Conservation (phyloP, 1,140 invertebrate genomes). For the Cydia amplana region DNA sequence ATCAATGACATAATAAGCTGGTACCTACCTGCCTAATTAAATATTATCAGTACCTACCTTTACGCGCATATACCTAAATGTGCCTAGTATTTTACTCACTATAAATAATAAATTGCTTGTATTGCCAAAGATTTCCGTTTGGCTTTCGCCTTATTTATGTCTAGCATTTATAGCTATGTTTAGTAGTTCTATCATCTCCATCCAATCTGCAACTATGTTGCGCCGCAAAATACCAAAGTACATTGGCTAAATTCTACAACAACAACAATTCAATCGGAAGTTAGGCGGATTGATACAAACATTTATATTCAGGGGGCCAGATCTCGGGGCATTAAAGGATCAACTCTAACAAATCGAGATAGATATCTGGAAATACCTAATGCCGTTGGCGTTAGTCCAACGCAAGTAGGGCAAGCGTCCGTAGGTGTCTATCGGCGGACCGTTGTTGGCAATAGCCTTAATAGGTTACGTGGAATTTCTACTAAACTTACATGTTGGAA, state of each 20-base stretch:
- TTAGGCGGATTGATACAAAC: conserved; percentile 18
- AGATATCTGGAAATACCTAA: conserved; percentile 47
- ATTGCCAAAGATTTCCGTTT: no score
- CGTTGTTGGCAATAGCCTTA: conserved; percentile 71
- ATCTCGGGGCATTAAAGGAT: conserved; percentile 38
- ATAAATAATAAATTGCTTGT: no score
- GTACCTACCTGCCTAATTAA: no score
- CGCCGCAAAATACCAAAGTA: not conserved
- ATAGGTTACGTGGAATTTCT: conserved; percentile 62
- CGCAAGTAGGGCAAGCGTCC: conserved; percentile 64
- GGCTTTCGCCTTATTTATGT: no score
- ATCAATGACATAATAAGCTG: no score
- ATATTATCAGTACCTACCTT: no score
- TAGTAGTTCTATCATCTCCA: not conserved
- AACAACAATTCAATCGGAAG: conserved; percentile 30
- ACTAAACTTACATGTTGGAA: conserved; percentile 33
- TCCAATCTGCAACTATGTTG: not conserved
- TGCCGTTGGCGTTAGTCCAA: conserved; percentile 67
- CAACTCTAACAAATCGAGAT: conserved; percentile 44
- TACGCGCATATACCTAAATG: no score
- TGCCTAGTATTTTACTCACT: no score
- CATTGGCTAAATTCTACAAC: conserved; percentile 15
- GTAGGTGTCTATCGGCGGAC: conserved; percentile 65
- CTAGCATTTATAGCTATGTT: not conserved
- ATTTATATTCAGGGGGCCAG: conserved; percentile 28